Base-by-base conservation (phyloP, 2,113 vertebrate species). In the Miniopterus natalensis region DNA sequence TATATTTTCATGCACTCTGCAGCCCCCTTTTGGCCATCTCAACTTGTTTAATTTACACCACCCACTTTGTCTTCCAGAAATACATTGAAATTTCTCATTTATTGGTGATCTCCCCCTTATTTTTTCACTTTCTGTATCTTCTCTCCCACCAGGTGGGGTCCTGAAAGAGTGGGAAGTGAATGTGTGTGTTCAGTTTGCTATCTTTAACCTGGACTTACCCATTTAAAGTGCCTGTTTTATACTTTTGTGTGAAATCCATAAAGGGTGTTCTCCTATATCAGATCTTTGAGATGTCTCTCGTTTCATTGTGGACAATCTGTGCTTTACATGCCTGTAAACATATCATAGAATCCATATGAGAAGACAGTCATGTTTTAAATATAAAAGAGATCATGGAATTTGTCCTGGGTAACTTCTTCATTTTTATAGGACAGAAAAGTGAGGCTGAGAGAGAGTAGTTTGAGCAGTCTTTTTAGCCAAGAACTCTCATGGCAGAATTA, bases 291-390 rank as follows among this genome's bases (percentile, higher is more conserved):
- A 51, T 15, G 23, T 89, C 42, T 49, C 5, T 78, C 4, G 51
- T 73, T 75, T 83, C 89, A 12, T 79, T 70, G 84, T 70, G 29
- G 47, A 27, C 12, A 42, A 21, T 55, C 10, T 74, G 51, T 86
- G 40, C 18, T 71, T 96, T 40, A 10, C 66, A 21, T 84, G n/a
- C 3, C 9, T 80, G 3, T 87, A 45, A 87, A 53, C 40, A 81
- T 6, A 79, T 81, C n/a, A 40, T 55, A 84, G 55, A 89, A 57
- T 47, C 55, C 29, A 1, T 86, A 65, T 94, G 66, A 84, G 29
- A 89, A 80, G 20, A 70, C 85, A 92, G 89, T 91, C 23, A 71
- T 18, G 40, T 75, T 77, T 70, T 90, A 92, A 88, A 85, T 53
- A 71, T 88, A 85, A 78, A 85, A 68, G 47, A 45, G 23, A 65